phyloP scores from a whole-genome alignment of 1,140 invertebrate genomes.

The Panagrolaimus sp. region DNA sequence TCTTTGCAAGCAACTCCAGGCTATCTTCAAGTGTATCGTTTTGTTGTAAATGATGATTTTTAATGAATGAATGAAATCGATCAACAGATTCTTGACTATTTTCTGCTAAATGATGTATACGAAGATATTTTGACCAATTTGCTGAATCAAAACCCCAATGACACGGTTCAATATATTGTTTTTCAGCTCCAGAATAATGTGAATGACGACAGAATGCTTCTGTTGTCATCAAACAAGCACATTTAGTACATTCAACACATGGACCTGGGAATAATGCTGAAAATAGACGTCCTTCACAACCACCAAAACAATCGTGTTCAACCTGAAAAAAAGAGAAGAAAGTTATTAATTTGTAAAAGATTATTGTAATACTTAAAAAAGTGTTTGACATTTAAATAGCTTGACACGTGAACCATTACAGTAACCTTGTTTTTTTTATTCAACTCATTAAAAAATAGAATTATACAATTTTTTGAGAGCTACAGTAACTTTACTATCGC shows the following conservation, averaged over 20 bases:
- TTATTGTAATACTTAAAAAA: too few species aligned
- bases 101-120: not conserved
- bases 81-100: not conserved
- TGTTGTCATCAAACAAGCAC: not conserved
- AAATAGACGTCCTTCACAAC: not conserved
- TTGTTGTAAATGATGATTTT: not conserved
- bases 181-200: not conserved
- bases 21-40: not conserved
- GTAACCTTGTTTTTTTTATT: too few species aligned
- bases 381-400: too few species aligned
- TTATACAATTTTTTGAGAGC: too few species aligned
- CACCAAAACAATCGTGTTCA: conserved; percentile 6
- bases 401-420: too few species aligned
- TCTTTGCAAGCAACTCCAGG: not conserved
- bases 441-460: too few species aligned
- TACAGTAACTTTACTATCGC: too few species aligned
- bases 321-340: not conserved
- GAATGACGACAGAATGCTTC: not conserved
- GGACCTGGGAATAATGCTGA: not conserved
- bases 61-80: not conserved
- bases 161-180: not conserved
- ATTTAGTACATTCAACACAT: not conserved
- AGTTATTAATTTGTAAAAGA: too few species aligned
- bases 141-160: not conserved
- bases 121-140: not conserved